Evolutionary conservation across 2,888 invertebrate genomes (phyloP), one percentile per base, ranked within the genome.

Genomic region (Melikaiella ostensackeni): DNA sequence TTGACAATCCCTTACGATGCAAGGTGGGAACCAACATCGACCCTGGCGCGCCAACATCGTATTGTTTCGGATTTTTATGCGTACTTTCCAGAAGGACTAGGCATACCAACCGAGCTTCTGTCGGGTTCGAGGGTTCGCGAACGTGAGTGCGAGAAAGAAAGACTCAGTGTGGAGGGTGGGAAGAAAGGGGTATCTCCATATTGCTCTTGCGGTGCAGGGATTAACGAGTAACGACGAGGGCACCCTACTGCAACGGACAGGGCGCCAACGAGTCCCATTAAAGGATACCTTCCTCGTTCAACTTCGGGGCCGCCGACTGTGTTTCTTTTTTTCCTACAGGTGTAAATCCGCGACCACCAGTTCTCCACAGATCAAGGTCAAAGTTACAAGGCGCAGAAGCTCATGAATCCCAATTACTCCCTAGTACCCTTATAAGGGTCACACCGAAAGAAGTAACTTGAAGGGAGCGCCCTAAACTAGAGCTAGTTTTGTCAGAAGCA

Each of bases 11-110:
- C 79, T 75, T 79, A 80, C 78, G 83, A 83, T 70, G 59, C 83
- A 83, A 90, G 90, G 90, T 91, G 91, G 91, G 90, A 91, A 91
- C 88, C 89, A 79, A 90, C 90, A 89, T 87, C 85, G 87, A 81
- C 86, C 85, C 80, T 80, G 86, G 86, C 87, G 87, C 88, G 85
- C 86, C 88, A 85, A 90, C 91, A 90, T 86, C 86, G 89, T 91
- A 91, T 91, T 91, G 91, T 91, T 89, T 87, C 85, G 80, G 80
- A 85, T 87, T 89, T 89, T 90, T 90, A 85, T 86, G 86, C 86
- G 78, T 84, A 86, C 84, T 85, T 82, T 82, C 79, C 33, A 63
- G 63, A n/a, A 63, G 21, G 46, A 55, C 70, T 70, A 50, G 30
- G n/a, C 50, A 70, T 70, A 70, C 70, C 70, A 50, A 50, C n/a